phyloP scores from a whole-genome alignment of 2,113 vertebrate genomes.

The Cheirogaleus medius region DNA sequence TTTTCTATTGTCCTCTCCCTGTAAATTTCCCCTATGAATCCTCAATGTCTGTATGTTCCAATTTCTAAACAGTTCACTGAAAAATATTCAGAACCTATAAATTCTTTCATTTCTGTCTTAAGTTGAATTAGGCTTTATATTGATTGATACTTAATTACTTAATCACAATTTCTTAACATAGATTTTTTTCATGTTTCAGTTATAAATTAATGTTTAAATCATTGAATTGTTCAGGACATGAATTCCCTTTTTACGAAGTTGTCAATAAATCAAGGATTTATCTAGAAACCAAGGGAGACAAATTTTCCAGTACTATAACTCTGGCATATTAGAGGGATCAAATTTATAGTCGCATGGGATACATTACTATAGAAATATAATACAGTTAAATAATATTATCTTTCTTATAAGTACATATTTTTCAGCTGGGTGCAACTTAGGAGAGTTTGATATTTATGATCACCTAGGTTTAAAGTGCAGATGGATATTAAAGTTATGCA shows the following conservation, averaged over 20 bases:
- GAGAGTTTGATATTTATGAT: conserved; percentile 79
- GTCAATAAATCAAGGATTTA: conserved; percentile 62
- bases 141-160: neutral
- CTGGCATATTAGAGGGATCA: neutral
- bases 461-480: conserved; percentile 67
- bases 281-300: conserved; percentile 59
- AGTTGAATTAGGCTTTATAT: neutral
- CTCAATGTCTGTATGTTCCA: neutral
- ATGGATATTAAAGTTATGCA: conserved; percentile 73
- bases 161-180: conserved; percentile 30
- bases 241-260: conserved; percentile 29
- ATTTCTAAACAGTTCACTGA: neutral
- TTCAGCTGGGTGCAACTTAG: conserved; percentile 71
- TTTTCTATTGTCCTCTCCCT: neutral
- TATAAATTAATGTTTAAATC: conserved; percentile 32
- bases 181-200: conserved; percentile 39
- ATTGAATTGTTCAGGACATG: neutral
- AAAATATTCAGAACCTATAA: neutral
- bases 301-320: conserved; percentile 61
- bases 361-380: conserved; percentile 65
- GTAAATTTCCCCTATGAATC: neutral
- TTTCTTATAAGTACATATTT: conserved; percentile 70
- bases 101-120: neutral
- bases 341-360: conserved; percentile 72
- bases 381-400: conserved; percentile 76